Evolutionary conservation across 2,888 invertebrate genomes (phyloP).

Genomic region (Harpalus rubripes): DNA sequence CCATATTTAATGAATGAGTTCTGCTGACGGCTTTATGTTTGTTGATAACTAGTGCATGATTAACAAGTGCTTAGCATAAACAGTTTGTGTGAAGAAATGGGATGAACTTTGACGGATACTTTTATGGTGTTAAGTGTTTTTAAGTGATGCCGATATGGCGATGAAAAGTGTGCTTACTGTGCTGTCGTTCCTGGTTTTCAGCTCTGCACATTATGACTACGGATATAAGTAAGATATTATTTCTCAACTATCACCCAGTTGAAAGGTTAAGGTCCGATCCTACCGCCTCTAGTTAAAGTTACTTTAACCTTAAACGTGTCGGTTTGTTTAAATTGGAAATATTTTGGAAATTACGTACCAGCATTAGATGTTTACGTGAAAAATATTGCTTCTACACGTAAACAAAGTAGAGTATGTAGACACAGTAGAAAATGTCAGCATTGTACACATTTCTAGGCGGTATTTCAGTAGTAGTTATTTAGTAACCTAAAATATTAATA

Average conservation of each 20-base stretch:
- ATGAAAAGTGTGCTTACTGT: slow-evolving; percentile 49
- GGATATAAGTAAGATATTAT: slow-evolving; percentile 56
- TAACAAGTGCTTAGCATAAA: slow-evolving; percentile 55
- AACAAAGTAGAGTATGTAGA: no score
- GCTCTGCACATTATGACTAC: slow-evolving; percentile 49
- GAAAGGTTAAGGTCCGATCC: no score
- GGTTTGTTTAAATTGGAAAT: not conserved
- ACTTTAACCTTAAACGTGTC: no score
- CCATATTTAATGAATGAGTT: slow-evolving; percentile 14
- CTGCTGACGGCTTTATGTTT: slow-evolving; percentile 47
- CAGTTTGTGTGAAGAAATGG: slow-evolving; percentile 53
- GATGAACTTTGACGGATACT: slow-evolving; percentile 60
- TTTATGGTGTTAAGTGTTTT: slow-evolving; percentile 53
- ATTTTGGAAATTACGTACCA: not conserved
- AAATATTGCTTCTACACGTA: no score
- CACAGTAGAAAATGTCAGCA: no score
- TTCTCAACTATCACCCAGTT: no score
- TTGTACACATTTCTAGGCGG: no score
- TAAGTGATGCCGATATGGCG: slow-evolving; percentile 53
- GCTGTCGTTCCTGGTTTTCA: slow-evolving; percentile 9
- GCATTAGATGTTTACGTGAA: not conserved
- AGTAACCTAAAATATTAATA: no score
- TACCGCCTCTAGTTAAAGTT: no score
- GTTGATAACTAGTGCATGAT: slow-evolving; percentile 55
- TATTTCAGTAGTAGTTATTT: no score